A percentile compares a stretch with the other conserved stretches of the same genome.
phyloP scores from a whole-genome alignment of 2,888 invertebrate species.

The Belgica antarctica region DNA sequence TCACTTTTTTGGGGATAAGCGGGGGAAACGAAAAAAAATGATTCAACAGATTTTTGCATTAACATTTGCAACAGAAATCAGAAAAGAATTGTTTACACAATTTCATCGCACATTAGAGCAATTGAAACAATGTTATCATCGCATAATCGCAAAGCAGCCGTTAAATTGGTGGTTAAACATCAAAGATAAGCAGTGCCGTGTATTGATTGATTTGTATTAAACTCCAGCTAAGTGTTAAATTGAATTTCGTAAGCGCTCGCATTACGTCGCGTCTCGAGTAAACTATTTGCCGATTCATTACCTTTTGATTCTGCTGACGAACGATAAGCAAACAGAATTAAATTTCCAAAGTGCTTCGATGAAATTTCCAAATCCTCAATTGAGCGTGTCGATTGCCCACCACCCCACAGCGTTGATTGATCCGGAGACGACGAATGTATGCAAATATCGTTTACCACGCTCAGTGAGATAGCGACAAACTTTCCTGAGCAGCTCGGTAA shows the following conservation, averaged over 20 bases:
- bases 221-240: constrained; percentile 28
- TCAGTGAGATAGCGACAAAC: background rate
- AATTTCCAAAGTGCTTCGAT: constrained; percentile 22
- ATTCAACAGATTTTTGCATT: constrained; percentile 38
- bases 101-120: background rate
- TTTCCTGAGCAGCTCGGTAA: background rate
- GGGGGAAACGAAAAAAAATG: constrained; percentile 7
- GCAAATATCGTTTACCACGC: constrained; percentile 7
- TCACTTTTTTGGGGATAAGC: background rate
- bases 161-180: constrained; percentile 18
- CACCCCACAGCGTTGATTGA: constrained; percentile 29
- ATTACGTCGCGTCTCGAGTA: constrained; percentile 7
- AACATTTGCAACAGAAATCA: constrained; percentile 19
- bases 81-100: background rate
- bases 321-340: constrained; percentile 30
- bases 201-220: constrained; percentile 29
- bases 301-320: constrained; percentile 20
- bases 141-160: background rate
- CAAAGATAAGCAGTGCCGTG: constrained; percentile 15
- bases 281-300: constrained; percentile 40
- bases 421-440: constrained; percentile 1
- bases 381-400: constrained; percentile 28
- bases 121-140: background rate
- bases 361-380: constrained; percentile 25
- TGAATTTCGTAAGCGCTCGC: constrained; percentile 30